Base-by-base conservation (phyloP, 92 coral and sea anemone genomes). In the Diadumene lineata region DNA sequence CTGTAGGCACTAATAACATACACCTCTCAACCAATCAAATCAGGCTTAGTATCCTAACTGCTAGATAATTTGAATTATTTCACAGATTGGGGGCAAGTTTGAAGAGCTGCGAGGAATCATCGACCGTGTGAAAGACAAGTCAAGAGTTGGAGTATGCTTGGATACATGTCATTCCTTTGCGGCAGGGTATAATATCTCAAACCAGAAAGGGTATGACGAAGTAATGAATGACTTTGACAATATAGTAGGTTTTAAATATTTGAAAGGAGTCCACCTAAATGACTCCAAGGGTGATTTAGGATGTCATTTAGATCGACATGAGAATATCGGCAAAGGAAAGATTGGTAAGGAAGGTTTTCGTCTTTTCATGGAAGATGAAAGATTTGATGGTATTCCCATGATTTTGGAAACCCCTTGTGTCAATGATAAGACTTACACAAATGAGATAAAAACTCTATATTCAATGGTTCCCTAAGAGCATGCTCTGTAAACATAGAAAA, bases 81-180 rank as follows among this genome's bases (percentile, higher is more conserved):
- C 21, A 53, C 82, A 93, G 98, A 72, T 93, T 83, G 98, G 98
- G 51, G 98, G 98, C 19, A 93, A 93, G 67, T 93, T 93, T 85
- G 92, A 93, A 80, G 98, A 93, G 53, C 81, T 93, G 6, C 58
- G 79, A 64, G 90, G 84, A 21, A 93, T 93, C 64, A 90, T 93
- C 60, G 92, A 93, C 73, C 92, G 80, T 38, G 97, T 93, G 1
- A 70, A 85, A 50, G 98, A 93, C 87, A 90, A 93, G 71, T 87
- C 97, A 24, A 85, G 98, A 24, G 51, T 93, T 48, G 98, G 93
- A 0, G 86, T 93, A 44, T 93, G 98, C 66, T 60, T 93, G 50
- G 98, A 93, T 72, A 93, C 98, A 1, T 93, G 98, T 34, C 98
- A 93, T 65, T 88, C 98, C 66, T 93, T 90, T 74, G 97, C 98